Evolutionary conservation across 2,888 invertebrate species (phyloP), one percentile per base, ranked within the genome.

Genomic region (Ormyrus nitidulus): DNA sequence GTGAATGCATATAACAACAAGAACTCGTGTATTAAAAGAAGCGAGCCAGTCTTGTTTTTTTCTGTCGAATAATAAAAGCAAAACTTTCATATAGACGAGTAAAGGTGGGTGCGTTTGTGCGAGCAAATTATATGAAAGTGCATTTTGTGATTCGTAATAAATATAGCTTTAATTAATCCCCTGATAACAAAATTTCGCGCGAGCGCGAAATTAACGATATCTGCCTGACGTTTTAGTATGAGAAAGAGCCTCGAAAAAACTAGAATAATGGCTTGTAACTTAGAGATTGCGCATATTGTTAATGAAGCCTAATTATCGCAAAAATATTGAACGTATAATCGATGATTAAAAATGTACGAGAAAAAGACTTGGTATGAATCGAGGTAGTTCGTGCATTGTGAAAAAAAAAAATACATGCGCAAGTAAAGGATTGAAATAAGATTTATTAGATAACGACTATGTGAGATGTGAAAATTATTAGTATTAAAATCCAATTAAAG

Each of bases 181-280:
- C 77, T 48, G 53, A 79, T 46, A 34, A 77, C 34, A 49, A 34
- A 53, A 62, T 77, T 76, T 81, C 75, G 71, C 68, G 80, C 82
- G 80, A 82, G 83, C 85, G 86, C 85, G 84, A 86, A 84, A 85
- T 87, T 85, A 87, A 88, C 87, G 87, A 88, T 88, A 89, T 88
- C 84, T 86, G 87, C 86, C 87, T 86, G 86, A 88, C 84, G 86
- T 86, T 34, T 79, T 80, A 76, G 68, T 68, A 77, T 68, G 61
- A 73, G 68, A 72, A 34, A 73, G 68, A 79, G 79, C 75, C 81
- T 81, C 76, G 68, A 73, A 77, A 64, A 34, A 34, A 34, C 34
- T 76, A 76, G 68, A 73, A 71, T 61, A 79, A 79, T 72, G 79
- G 71, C 72, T 81, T 79, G 76, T 72, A 81, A 78, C 71, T 78